phyloP scores from a whole-genome alignment of 2,113 vertebrate species.

The Pelvicachromis taeniatus region DNA sequence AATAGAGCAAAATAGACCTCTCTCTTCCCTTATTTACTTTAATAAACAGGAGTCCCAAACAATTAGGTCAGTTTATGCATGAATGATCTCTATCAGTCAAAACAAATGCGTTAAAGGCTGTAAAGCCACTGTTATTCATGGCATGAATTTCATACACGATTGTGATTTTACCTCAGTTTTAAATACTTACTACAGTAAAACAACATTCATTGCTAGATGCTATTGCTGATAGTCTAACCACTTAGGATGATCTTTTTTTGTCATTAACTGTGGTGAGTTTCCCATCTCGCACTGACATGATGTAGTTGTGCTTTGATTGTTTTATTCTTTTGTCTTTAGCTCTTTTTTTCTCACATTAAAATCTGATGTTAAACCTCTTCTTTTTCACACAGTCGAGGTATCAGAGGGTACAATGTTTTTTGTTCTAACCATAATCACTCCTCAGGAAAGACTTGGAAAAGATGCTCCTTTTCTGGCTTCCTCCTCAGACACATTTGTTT shows the following conservation, averaged over 20 bases:
- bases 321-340: background rate
- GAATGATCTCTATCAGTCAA: background rate
- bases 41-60: background rate
- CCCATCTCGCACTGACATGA: too few relatives aligned
- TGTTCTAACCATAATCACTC: background rate
- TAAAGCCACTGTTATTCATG: too few relatives aligned
- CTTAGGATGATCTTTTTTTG: too few relatives aligned
- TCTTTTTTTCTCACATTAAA: background rate
- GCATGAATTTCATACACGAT: too few relatives aligned
- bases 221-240: too few relatives aligned
- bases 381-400: too few relatives aligned
- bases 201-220: too few relatives aligned
- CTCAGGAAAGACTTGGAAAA: background rate
- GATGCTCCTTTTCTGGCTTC: background rate
- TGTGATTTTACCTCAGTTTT: too few relatives aligned
- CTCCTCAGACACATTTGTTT: background rate
- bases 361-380: too few relatives aligned
- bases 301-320: too few relatives aligned
- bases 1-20: background rate
- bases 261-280: too few relatives aligned
- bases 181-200: too few relatives aligned
- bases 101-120: background rate
- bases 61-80: background rate
- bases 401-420: fast-evolving
- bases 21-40: background rate